A percentile compares a stretch with the other conserved stretches of the same genome.
These are phyloP conservation scores for Parthenolecanium corni DNA, from an alignment of 2,888 invertebrate species.

Conservation along the genomic window DNA sequence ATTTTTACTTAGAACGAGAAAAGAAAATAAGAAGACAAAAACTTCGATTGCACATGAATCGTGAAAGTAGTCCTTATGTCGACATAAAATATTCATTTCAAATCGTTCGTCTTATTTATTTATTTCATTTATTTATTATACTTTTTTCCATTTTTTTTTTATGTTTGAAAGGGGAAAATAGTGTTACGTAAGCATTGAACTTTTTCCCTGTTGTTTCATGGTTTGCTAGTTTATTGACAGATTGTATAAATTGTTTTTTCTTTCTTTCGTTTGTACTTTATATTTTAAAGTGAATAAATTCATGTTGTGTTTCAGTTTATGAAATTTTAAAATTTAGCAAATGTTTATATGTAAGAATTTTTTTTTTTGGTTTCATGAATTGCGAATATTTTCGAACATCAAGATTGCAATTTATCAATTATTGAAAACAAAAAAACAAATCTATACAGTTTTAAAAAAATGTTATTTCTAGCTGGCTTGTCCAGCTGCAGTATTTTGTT, in stretches of 20 bases:
- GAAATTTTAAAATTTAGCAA: neutral
- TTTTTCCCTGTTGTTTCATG: no score
- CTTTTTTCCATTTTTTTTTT: neutral
- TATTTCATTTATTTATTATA: neutral
- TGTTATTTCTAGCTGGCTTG: constrained; percentile 14
- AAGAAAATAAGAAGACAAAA: no score
- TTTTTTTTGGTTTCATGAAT: neutral
- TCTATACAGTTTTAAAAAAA: constrained; percentile 4
- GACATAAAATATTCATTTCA: no score
- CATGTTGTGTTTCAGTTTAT: constrained; percentile 3
- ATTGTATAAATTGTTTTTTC: neutral
- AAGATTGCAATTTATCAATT: constrained; percentile 13
- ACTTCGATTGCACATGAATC: no score
- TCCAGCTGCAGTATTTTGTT: constrained; percentile 17
- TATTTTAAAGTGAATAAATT: neutral
- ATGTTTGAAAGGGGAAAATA: neutral
- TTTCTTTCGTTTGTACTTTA: neutral
- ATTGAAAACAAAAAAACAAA: neutral
- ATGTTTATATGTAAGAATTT: neutral
- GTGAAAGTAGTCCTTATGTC: no score
- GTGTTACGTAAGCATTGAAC: no score
- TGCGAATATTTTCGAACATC: neutral
- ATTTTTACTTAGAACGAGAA: neutral
- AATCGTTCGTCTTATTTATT: neutral
- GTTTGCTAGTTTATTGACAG: neutral